Percentiles rank a stretch among this genome's conserved stretches.
Evolutionary conservation across 2,888 invertebrate species (phyloP).

Genomic region (Eristalinus sepulchralis): DNA sequence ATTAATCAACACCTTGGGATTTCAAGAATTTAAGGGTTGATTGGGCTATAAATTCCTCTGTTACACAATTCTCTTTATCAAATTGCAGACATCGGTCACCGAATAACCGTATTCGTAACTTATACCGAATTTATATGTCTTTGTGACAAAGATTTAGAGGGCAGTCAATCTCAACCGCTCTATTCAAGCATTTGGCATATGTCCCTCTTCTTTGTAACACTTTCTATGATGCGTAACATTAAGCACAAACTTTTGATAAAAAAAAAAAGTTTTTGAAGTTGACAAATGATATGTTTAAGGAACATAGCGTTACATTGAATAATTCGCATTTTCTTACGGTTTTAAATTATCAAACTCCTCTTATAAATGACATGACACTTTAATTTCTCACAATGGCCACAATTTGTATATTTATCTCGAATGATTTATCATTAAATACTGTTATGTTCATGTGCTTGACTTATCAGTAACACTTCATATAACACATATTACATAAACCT

Average conservation of each 20-base stretch:
- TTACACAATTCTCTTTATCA: background rate
- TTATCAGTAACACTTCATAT: too few species aligned
- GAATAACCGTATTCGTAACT: background rate
- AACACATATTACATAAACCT: too few species aligned
- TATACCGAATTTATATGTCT: background rate
- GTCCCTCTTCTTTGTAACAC: background rate
- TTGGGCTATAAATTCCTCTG: background rate
- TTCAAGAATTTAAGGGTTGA: background rate
- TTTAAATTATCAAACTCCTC: background rate
- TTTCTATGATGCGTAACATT: background rate
- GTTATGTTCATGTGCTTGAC: too few species aligned
- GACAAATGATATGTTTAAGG: background rate
- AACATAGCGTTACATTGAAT: background rate
- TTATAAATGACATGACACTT: background rate
- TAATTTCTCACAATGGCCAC: background rate
- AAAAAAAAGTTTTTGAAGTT: background rate
- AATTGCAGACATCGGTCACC: background rate
- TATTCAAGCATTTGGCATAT: background rate
- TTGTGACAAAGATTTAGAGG: background rate
- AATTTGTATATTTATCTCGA: background rate
- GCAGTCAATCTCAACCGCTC: background rate
- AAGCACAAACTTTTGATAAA: background rate
- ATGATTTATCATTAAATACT: background rate
- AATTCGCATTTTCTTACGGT: background rate
- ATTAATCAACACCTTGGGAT: background rate